Evolutionary conservation across 1,140 invertebrate genomes (phyloP), one percentile per base, ranked within the genome.

Genomic region (Solen grandis): DNA sequence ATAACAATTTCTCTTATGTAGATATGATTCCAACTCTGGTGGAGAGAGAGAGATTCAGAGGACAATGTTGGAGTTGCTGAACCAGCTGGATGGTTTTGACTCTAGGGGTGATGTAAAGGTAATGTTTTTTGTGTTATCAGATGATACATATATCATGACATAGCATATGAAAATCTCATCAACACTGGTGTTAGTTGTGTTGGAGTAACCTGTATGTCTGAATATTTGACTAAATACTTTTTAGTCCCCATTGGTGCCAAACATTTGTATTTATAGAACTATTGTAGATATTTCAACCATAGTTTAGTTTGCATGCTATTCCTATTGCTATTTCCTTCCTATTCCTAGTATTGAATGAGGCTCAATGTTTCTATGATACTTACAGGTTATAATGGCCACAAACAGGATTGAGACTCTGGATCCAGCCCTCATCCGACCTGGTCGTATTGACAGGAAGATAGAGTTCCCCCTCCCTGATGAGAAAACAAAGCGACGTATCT

Each of bases 391-490:
- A 33, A 99, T 99, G 99, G 99, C 99, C 16, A 99, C 99, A 46
- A 99, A 99, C 92, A 95, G 99, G 88, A 99, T 99, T 91, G 99
- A 99, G 93, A 99, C 99, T 5, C 93, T 99, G 50, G 99, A 99
- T 94, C 99, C 99, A 50, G 99, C 99, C 50, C 93, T 99, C 2
- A 99, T 99, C 92, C 95, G 99, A 90, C 99, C 99, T 25, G 99
- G 99, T 62, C 95, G 99, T 92, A 99, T 99, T 89, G 99, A 99
- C 93, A 94, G 99, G 62, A 99, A 99, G 93, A 99, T 99, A 84
- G 99, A 99, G 93, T 99, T 99, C 90, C 99, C 99, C 5, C 93
- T 99, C 60, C 99, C 99, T 0, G 99, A 99, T 94, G 99, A 99
- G 90, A 99, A 99, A 92, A 99, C 99, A 0, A 99, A 99, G 91